Percentiles rank a stretch among this genome's conserved stretches.
Conservation (phyloP, 2,888 invertebrate genomes). For the Slavum lentiscoides region DNA sequence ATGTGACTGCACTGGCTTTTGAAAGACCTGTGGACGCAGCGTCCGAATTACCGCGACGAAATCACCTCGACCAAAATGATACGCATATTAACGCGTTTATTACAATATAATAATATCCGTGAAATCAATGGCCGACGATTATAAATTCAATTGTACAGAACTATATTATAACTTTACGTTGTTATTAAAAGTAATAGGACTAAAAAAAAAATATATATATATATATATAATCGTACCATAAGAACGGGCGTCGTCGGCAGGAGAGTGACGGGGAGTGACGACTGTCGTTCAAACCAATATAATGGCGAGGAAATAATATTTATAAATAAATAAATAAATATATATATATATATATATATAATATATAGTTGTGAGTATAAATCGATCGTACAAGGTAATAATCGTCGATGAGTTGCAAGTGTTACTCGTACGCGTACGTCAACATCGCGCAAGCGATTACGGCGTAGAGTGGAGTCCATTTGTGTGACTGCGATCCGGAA, state of each 20-base stretch:
- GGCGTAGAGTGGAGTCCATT: background rate
- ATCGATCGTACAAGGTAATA: background rate
- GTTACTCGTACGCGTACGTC: background rate
- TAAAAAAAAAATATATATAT: conserved; percentile 12
- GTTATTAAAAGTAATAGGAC: background rate
- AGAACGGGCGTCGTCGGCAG: background rate
- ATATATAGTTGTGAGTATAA: background rate
- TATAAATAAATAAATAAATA: no score
- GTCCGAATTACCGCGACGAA: no score
- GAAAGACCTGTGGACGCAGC: no score
- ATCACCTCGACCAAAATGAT: no score
- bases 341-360: no score
- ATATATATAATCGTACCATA: background rate
- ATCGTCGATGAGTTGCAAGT: no score
- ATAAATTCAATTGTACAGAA: background rate
- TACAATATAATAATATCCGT: background rate
- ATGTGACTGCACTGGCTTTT: no score
- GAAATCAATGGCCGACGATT: background rate
- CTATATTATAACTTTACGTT: background rate
- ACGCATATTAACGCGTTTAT: no score
- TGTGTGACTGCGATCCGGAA: conserved; percentile 11
- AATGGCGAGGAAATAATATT: no score
- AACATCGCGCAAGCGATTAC: background rate
- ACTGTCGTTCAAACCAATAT: no score
- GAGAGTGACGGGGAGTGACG: no score